Conservation (phyloP, 2,113 vertebrate genomes). For the Zapornia atra region DNA sequence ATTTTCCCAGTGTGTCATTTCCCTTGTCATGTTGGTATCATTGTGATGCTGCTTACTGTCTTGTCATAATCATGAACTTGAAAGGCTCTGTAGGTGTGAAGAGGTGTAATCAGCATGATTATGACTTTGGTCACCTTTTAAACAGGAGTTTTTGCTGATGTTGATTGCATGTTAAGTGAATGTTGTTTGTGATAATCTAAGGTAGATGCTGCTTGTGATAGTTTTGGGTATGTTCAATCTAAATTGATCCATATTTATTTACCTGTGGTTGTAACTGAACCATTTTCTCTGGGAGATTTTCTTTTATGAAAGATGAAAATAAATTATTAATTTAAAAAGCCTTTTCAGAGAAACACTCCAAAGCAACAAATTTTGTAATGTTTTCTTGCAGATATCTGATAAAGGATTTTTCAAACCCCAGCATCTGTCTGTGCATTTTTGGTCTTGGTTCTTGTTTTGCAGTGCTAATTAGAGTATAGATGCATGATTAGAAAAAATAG, state of each 20-base stretch:
- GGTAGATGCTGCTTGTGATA: neutral
- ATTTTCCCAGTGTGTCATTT: neutral
- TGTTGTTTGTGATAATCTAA: neutral
- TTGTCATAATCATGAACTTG: neutral
- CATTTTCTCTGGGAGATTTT: accelerated
- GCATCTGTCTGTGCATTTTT: neutral
- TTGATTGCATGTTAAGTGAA: neutral
- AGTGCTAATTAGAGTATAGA: neutral
- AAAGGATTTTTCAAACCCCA: neutral
- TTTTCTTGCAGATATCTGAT: neutral
- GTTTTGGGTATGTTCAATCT: neutral
- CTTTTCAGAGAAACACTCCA: neutral
- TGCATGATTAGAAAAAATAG: accelerated
- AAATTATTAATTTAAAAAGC: neutral
- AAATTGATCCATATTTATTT: neutral
- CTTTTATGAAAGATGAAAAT: neutral
- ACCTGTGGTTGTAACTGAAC: neutral
- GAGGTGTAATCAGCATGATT: neutral
- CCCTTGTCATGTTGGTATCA: neutral
- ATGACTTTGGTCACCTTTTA: neutral
- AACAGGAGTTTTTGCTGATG: neutral
- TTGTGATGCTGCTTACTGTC: neutral
- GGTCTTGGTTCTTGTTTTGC: neutral
- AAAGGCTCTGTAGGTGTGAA: neutral
- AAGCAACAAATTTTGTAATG: neutral